A percentile compares a stretch with the other conserved stretches of the same genome.
These are phyloP conservation scores for Pterostichus niger DNA, from an alignment of 2,888 invertebrate genomes.

Conservation along the genomic window DNA sequence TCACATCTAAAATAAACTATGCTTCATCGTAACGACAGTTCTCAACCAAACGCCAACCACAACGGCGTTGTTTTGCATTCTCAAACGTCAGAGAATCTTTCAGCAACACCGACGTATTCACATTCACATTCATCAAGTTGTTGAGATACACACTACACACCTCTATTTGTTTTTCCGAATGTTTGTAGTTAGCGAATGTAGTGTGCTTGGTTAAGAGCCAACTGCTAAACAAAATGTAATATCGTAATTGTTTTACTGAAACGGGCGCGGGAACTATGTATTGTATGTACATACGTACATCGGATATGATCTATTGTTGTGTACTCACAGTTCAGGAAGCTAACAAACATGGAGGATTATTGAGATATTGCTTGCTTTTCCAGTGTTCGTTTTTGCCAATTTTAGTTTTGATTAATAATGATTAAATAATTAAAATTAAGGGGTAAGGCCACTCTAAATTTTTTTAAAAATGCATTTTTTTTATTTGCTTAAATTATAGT, in stretches of 20 bases:
- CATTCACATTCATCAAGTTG: not conserved
- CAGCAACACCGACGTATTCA: not conserved
- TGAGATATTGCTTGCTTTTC: too few species aligned
- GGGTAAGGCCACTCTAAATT: too few species aligned
- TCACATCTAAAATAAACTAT: not conserved
- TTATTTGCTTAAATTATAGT: too few species aligned
- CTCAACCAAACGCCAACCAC: not conserved
- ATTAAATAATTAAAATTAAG: too few species aligned
- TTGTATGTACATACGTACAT: too few species aligned
- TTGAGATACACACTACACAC: not conserved
- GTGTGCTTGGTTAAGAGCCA: not conserved
- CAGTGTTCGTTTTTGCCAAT: too few species aligned
- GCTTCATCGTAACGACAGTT: not conserved
- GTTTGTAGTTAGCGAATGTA: not conserved
- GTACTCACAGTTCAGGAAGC: too few species aligned
- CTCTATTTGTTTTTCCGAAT: not conserved
- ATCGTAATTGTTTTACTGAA: conserved; percentile 5
- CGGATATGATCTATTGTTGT: too few species aligned
- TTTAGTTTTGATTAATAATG: too few species aligned
- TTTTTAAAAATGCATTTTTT: too few species aligned
- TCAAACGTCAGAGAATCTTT: not conserved
- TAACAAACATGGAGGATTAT: too few species aligned
- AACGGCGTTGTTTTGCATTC: not conserved
- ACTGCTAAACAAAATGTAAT: not conserved
- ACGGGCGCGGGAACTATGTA: too few species aligned